These are phyloP conservation scores for Ailurus styani DNA, from an alignment of 2,113 vertebrate species.

Conservation along the genomic window DNA sequence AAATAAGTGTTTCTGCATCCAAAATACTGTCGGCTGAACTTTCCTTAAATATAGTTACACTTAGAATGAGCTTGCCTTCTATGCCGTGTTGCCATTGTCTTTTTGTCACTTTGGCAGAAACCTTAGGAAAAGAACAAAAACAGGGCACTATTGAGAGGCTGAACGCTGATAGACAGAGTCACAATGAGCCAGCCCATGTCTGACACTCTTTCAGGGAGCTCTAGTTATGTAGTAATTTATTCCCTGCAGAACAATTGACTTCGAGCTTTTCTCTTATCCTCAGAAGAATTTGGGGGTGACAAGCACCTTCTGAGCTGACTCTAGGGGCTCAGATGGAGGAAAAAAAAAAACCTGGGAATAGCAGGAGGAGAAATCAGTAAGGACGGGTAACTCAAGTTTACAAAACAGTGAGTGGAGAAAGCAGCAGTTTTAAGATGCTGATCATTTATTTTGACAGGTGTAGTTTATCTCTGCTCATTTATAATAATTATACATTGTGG, in stretches of 20 bases:
- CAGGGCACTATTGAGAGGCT: not conserved
- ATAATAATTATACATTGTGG: slow-evolving; percentile 67
- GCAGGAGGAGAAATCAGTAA: slow-evolving; percentile 44
- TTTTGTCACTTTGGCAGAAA: slow-evolving; percentile 32
- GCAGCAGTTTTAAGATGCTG: slow-evolving; percentile 28
- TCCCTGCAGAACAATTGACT: slow-evolving; percentile 38
- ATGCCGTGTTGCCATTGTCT: slow-evolving; percentile 9
- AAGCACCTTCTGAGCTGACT: slow-evolving; percentile 33
- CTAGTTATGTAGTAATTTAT: slow-evolving; percentile 48
- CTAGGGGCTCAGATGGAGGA: not conserved
- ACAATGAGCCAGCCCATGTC: slow-evolving; percentile 45
- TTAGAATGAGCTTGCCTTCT: slow-evolving; percentile 34
- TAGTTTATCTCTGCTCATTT: slow-evolving; percentile 72
- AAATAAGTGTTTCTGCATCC: slow-evolving; percentile 3
- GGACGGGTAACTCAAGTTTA: slow-evolving; percentile 57
- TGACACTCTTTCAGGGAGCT: slow-evolving; percentile 32
- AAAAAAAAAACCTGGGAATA: not conserved
- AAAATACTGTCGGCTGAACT: not conserved
- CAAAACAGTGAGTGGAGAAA: slow-evolving; percentile 54
- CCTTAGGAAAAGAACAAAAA: slow-evolving; percentile 37
- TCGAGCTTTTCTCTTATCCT: slow-evolving; percentile 37
- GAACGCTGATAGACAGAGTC: not conserved
- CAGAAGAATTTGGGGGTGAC: slow-evolving; percentile 42
- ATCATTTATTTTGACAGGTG: slow-evolving; percentile 72
- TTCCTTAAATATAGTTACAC: slow-evolving; percentile 25